Evolutionary conservation across 23 tunicate species (phyloP), one percentile per base, ranked within the genome.

Genomic region (Trididemnum miniatum): DNA sequence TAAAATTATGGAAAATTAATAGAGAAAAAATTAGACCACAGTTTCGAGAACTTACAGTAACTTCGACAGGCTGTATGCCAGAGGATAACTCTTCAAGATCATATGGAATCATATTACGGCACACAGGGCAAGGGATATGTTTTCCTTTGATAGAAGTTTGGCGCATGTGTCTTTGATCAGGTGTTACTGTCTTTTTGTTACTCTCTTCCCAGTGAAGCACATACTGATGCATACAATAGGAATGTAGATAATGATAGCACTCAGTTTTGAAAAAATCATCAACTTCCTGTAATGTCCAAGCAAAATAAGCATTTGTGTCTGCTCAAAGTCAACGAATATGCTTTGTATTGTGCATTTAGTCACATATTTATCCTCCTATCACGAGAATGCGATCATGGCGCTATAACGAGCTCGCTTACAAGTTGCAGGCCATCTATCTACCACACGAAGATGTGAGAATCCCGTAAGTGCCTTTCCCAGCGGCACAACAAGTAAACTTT

Each of bases 221-320:
- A 33, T 84, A 84, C 63, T 82, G 78, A 60, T 65, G 29, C 39
- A 88, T 35, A 51, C 93, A 88, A 82, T 76, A 76, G 7, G 78
- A 76, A 71, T 88, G 93, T 31, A 82, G 62, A 52, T 88, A 83
- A 82, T 88, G 93, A 82, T 35, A 88, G 29, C 93, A 88, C 20
- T 82, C 82, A 12, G 87, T 76, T 52, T 88, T 88, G 23, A 82
- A 20, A 54, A 82, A 88, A 26, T 82, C 87, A 82, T 78, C 87
- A 82, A 79, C 59, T 7, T 51, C 64, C 75, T 88, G 50, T 26
- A 82, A 67, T n/a, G n/a, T n/a, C n/a, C n/a, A n/a, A n/a, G n/a
- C n/a, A n/a, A n/a, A n/a, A n/a, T n/a, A n/a, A n/a, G n/a, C n/a
- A n/a, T n/a, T n/a, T n/a, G n/a, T n/a, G n/a, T n/a, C n/a, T n/a